Conservation (phyloP, 2,113 vertebrate genomes). For the Tursiops truncatus region DNA sequence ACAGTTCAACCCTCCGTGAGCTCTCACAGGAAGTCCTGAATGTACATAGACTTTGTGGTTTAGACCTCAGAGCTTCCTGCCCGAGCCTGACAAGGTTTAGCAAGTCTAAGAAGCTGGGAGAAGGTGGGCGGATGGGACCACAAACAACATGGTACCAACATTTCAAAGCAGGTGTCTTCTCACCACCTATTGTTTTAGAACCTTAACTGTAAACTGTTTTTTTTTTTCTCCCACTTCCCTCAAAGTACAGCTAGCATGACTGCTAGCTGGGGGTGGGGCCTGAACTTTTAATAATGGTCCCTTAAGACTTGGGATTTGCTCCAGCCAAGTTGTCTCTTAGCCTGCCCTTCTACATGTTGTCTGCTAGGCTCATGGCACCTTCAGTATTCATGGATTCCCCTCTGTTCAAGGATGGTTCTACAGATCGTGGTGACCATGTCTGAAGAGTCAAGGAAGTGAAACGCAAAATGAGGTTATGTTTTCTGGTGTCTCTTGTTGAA, state of each 20-base stretch:
- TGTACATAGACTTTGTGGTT: constrained; percentile 53
- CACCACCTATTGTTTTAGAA: background rate
- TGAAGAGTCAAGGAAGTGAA: background rate
- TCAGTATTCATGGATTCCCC: background rate
- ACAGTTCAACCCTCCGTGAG: background rate
- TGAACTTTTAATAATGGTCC: background rate
- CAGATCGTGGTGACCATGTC: background rate
- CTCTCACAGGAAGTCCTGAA: constrained; percentile 67
- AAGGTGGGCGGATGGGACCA: background rate
- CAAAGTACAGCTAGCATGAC: background rate
- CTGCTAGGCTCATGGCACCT: background rate
- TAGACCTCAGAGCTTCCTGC: constrained; percentile 73
- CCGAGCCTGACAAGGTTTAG: constrained; percentile 1
- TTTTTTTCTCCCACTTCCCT: background rate
- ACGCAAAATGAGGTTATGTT: background rate
- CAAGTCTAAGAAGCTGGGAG: constrained; percentile 12
- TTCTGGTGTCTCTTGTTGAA: background rate
- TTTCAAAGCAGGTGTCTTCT: constrained; percentile 43
- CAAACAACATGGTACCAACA: background rate
- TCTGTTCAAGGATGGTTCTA: background rate
- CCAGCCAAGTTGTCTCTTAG: background rate
- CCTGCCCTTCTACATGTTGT: background rate
- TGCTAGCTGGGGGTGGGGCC: background rate
- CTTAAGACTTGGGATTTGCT: background rate
- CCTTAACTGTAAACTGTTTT: constrained; percentile 46